phyloP scores from a whole-genome alignment of 2,888 invertebrate genomes.

The Tipula vernalis region DNA sequence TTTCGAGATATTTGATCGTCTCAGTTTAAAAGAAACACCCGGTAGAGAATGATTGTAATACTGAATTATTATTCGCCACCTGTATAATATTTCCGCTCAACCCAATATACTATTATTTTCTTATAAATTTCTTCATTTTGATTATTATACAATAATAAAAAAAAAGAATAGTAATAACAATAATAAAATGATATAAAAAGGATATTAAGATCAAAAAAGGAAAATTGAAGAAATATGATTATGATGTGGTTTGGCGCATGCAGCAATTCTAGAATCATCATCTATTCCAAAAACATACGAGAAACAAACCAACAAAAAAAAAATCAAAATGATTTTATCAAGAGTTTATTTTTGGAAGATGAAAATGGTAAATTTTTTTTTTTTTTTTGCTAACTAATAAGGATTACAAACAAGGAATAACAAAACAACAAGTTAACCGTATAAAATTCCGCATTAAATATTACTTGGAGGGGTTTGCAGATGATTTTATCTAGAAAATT shows the following conservation, averaged over 20 bases:
- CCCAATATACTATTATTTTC: background rate
- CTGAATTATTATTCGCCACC: too few species aligned
- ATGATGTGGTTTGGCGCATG: constrained; percentile 4
- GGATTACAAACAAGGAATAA: background rate
- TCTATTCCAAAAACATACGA: background rate
- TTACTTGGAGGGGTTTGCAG: background rate
- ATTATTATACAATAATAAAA: background rate
- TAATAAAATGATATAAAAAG: background rate
- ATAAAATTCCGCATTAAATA: background rate
- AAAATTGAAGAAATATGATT: background rate
- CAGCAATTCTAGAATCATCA: background rate
- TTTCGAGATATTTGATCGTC: too few species aligned
- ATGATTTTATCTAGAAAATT: background rate
- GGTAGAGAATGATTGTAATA: too few species aligned
- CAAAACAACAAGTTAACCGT: background rate
- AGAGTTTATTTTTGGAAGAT: background rate
- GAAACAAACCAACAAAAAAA: background rate
- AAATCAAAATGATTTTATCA: background rate
- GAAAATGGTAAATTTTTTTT: background rate
- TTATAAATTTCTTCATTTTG: background rate
- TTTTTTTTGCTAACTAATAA: background rate
- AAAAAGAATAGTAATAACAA: background rate
- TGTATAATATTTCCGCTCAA: background rate
- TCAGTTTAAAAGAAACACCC: too few species aligned
- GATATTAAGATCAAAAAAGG: background rate